A percentile compares a stretch with the other conserved stretches of the same genome.
These are phyloP conservation scores for Dendroctonus valens DNA, from an alignment of 1,140 invertebrate species.

Conservation along the genomic window DNA sequence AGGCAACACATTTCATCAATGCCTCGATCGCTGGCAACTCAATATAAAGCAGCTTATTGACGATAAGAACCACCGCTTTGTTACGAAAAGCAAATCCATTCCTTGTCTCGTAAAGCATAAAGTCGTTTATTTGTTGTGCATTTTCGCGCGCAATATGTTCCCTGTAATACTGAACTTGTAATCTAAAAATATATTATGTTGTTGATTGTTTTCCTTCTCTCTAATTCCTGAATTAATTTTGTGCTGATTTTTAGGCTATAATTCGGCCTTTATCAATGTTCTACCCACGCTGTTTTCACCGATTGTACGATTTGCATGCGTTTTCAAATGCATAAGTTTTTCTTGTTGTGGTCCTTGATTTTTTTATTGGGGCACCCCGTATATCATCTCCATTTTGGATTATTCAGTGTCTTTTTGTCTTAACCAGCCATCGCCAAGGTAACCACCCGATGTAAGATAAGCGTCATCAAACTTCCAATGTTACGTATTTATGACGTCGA, in stretches of 20 bases:
- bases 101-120: constrained; percentile 14
- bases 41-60: constrained; percentile 9
- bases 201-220: neutral
- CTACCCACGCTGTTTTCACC: too few species aligned
- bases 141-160: constrained; percentile 20
- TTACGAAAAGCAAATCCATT: constrained; percentile 8
- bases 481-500: too few species aligned
- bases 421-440: too few species aligned
- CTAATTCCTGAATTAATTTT: too few species aligned
- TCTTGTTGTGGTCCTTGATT: neutral
- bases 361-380: neutral
- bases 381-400: neutral
- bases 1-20: constrained; percentile 15
- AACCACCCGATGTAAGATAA: too few species aligned
- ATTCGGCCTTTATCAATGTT: too few species aligned
- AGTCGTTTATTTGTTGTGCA: constrained; percentile 15
- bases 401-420: too few species aligned
- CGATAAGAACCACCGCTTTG: constrained; percentile 11
- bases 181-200: neutral
- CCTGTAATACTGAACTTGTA: constrained; percentile 1
- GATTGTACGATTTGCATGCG: too few species aligned
- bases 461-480: too few species aligned
- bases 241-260: too few species aligned
- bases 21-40: neutral
- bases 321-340: neutral